A percentile compares a stretch with the other conserved stretches of the same genome.
phyloP scores from a whole-genome alignment of 2,888 invertebrate species.

The Stenodema calcarata region DNA sequence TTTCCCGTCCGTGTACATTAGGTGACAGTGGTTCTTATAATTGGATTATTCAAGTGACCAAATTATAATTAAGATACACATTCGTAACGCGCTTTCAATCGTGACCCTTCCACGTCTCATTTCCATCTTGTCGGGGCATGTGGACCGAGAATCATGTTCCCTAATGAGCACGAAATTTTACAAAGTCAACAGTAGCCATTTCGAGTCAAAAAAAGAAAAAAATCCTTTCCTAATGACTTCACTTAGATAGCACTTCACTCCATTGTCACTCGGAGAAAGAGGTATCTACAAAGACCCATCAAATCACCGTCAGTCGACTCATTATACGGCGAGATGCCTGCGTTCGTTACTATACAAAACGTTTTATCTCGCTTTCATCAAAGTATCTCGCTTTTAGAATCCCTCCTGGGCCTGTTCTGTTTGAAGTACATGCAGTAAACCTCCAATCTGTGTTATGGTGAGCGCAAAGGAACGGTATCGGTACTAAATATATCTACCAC shows the following conservation, averaged over 20 bases:
- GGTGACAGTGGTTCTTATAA: too few species aligned
- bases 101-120: too few species aligned
- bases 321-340: not conserved
- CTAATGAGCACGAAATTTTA: constrained; percentile 32
- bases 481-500: too few species aligned
- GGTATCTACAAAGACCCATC: not conserved
- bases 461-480: too few species aligned
- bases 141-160: not conserved
- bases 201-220: not conserved
- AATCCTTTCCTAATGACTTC: constrained; percentile 26
- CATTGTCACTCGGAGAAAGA: not conserved
- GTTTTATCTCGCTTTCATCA: not conserved
- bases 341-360: not conserved
- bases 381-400: not conserved
- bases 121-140: too few species aligned
- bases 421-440: not conserved
- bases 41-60: too few species aligned
- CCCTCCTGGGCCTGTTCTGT: not conserved
- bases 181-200: constrained; percentile 22
- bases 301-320: constrained; percentile 1
- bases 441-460: too few species aligned
- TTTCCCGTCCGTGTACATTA: too few species aligned
- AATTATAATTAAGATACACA: too few species aligned
- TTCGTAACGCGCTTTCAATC: too few species aligned
- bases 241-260: constrained; percentile 35